A percentile compares a stretch with the other conserved stretches of the same genome.
Conservation (phyloP, 2,888 invertebrate species). For the Synanthedon formicaeformis region DNA sequence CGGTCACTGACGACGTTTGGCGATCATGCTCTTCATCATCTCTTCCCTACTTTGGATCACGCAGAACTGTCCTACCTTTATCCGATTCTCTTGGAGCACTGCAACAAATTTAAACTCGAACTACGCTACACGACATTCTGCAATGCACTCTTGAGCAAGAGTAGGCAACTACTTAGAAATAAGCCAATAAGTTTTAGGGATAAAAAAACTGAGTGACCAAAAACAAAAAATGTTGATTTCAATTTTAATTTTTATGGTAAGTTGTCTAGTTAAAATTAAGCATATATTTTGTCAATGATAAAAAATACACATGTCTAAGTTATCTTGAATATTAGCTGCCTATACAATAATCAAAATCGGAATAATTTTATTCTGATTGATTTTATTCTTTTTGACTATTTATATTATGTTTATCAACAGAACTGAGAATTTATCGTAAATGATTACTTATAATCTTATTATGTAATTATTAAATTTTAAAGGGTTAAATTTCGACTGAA, state of each 20-base stretch:
- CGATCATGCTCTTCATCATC: constrained; percentile 82
- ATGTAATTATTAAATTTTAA: no score
- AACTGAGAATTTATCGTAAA: no score
- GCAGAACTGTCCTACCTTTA: constrained; percentile 74
- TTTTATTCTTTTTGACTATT: no score
- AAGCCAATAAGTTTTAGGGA: constrained; percentile 33
- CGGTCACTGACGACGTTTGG: constrained; percentile 80
- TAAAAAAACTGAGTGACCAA: constrained; percentile 11
- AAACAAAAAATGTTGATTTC: constrained; percentile 4
- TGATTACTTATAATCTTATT: no score
- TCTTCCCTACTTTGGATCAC: constrained; percentile 85
- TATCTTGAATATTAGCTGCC: no score
- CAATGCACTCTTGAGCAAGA: constrained; percentile 76
- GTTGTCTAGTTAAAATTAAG: not conserved
- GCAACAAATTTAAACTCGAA: constrained; percentile 69
- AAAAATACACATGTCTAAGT: no score
- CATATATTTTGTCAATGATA: no score
- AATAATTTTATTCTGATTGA: no score
- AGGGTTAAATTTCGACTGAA: no score
- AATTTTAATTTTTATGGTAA: not conserved
- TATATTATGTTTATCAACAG: no score
- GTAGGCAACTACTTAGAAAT: constrained; percentile 56
- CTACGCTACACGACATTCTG: constrained; percentile 64
- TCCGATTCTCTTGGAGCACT: constrained; percentile 72
- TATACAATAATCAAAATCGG: no score